Evolutionary conservation across 2,113 vertebrate genomes (phyloP).

Genomic region (Gasterosteus aculeatus): DNA sequence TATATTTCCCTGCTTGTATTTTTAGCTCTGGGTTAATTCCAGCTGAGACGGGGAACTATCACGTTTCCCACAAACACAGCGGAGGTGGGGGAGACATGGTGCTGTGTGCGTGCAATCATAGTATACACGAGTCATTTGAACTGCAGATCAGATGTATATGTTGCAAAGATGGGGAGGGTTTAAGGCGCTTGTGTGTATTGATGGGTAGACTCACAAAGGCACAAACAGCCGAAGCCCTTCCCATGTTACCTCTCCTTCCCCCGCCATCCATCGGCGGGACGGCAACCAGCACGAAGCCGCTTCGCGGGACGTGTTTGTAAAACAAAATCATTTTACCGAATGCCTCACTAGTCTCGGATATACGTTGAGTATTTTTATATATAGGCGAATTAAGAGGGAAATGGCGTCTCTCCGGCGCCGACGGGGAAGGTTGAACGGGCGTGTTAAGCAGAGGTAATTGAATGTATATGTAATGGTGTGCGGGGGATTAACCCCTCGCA

Average conservation of each 20-base stretch:
- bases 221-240: not conserved
- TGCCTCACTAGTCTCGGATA: constrained; percentile 45
- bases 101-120: constrained; percentile 26
- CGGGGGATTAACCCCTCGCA: constrained; percentile 63
- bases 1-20: constrained; percentile 71
- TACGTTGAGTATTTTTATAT: constrained; percentile 36
- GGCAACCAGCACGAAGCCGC: constrained; percentile 59
- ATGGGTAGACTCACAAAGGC: constrained; percentile 5
- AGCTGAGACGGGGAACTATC: constrained; percentile 62
- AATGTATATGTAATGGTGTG: constrained; percentile 68
- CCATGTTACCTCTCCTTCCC: constrained; percentile 58
- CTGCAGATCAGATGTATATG: constrained; percentile 40
- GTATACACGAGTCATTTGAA: constrained; percentile 36
- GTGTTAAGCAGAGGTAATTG: constrained; percentile 76
- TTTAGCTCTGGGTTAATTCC: constrained; percentile 73
- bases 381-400: constrained; percentile 61
- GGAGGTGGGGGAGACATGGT: constrained; percentile 4
- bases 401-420: constrained; percentile 46
- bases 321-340: constrained; percentile 48
- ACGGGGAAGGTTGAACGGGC: constrained; percentile 61
- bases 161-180: constrained; percentile 33
- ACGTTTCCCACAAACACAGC: constrained; percentile 58
- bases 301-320: constrained; percentile 62
- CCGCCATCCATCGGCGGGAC: constrained; percentile 61
- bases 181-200: constrained; percentile 16